Base-by-base conservation (phyloP, 2,888 invertebrate genomes). In the Apocheima hispidaria region DNA sequence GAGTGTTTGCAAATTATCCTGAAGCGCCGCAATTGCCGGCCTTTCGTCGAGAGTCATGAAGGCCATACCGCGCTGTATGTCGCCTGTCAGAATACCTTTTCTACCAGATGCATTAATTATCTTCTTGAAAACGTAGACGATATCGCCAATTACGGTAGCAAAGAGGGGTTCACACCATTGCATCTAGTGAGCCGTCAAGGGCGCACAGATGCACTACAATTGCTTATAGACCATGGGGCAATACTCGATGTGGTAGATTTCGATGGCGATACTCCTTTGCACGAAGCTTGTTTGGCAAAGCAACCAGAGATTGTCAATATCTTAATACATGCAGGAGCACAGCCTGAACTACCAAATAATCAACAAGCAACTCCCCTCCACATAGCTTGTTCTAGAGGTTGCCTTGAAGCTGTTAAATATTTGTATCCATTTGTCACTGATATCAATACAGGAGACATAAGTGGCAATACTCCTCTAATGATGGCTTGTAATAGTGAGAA, bases 181-280 rank as follows among this genome's bases (percentile, higher is more conserved):
- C 93, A 93, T 66, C 74, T 93, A 41, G 87, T 81, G 9, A 83
- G 88, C 70, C 73, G 80, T 12, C 88, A 89, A 68, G 93, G 93
- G 4, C 81, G 85, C 67, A 68, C 83, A 33, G 86, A 90, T 44
- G 74, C 87, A 18, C 83, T 90, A 16, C 84, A 91, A 55, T 62
- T 91, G 18, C 73, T 93, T 33, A 71, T 93, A 62, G 76, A 90
- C 12, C 82, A 90, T 76, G 89, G 88, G 23, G 91, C 93, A 10
- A 78, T 85, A 16, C 71, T 92, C 56, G 78, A 93, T 74, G 85
- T 87, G 4, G 88, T 88, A 70, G 93, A 93, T 68, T 92, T 88
- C 78, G 92, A 93, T 75, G 92, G 92, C 14, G 93, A 93, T 49
- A 92, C 92, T 30, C 89, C 93, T 6, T 70, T 93, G 52, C 93